A percentile compares a stretch with the other conserved stretches of the same genome.
phyloP scores from a whole-genome alignment of 2,888 invertebrate genomes.

The Acholoe squamosa region DNA sequence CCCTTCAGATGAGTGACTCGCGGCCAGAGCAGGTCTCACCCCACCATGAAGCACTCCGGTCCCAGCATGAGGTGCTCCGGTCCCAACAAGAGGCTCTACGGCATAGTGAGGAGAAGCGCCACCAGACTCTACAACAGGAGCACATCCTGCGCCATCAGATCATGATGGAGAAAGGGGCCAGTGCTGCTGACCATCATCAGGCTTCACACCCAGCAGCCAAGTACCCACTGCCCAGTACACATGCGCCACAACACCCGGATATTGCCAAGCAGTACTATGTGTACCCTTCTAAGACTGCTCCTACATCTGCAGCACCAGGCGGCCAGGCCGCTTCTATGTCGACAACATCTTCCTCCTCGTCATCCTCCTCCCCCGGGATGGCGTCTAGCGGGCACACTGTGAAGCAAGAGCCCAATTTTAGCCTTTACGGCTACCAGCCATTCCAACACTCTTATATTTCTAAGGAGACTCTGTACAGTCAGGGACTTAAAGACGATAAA shows the following conservation, averaged over 20 bases:
- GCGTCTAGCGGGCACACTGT: conserved; percentile 22
- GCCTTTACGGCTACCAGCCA: conserved; percentile 83
- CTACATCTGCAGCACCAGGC: neutral
- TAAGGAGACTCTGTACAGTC: conserved; percentile 80
- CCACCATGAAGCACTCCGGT: neutral
- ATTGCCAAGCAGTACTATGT: neutral
- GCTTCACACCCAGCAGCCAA: neutral
- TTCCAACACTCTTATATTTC: conserved; percentile 81
- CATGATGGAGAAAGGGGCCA: conserved; percentile 9
- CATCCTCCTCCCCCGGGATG: neutral
- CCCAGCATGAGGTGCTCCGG: conserved; percentile 2
- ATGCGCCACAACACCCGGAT: conserved; percentile 15
- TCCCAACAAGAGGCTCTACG: conserved; percentile 47
- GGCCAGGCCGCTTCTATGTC: neutral
- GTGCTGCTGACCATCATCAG: neutral
- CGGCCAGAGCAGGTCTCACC: conserved; percentile 33
- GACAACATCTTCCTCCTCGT: neutral
- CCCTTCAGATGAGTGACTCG: conserved; percentile 27
- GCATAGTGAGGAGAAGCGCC: conserved; percentile 49
- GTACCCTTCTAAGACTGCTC: neutral
- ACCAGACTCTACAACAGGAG: conserved; percentile 58
- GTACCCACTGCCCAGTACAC: neutral
- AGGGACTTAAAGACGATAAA: conserved; percentile 72
- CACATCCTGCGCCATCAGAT: conserved; percentile 62
- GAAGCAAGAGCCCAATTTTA: conserved; percentile 78